Evolutionary conservation across 2,888 invertebrate species (phyloP), one percentile per base, ranked within the genome.

Genomic region (Lordiphosa fenestrarum): DNA sequence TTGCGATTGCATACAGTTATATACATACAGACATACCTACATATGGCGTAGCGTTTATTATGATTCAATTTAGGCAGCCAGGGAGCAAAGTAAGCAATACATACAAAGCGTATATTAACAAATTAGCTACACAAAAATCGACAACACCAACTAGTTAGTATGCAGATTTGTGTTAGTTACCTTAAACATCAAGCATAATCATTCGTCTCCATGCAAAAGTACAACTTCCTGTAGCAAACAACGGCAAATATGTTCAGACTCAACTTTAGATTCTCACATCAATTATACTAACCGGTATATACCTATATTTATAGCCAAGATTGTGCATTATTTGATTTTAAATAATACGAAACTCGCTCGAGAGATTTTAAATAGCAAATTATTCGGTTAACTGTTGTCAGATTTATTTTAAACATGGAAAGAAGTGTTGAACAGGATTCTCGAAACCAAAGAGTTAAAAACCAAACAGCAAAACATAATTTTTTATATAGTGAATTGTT

Each of bases 401-500:
- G 55, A 67, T 67, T 74, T 82, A 63, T 82, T 80, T 84, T 71
- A 60, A 64, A 65, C 55, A 61, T 69, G 71, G 64, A 73, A 77
- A 75, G 2, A 82, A 75, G 69, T 84, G 85, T 84, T 82, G 62
- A 69, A 73, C 66, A 74, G 68, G 65, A 68, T 69, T 69, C 64
- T 69, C 66, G 68, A 59, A 76, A 63, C 71, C 78, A 85, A 86
- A 81, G 73, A 85, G 75, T 75, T 82, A 48, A 65, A 66, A 69
- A 59, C 66, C 71, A 49, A 59, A 72, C 59, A 71, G 64, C 67
- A 69, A 75, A 83, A 73, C 30, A 30, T 85, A 56, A 73, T 84
- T 85, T 85, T 84, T 84, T 59, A 73, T 58, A 84, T 84, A 83
- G 83, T 66, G 54, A 82, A 84, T 85, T 83, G 83, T 83, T 83